Base-by-base conservation (phyloP, 2,797 vertebrate species). In the Trematomus bernacchii region DNA sequence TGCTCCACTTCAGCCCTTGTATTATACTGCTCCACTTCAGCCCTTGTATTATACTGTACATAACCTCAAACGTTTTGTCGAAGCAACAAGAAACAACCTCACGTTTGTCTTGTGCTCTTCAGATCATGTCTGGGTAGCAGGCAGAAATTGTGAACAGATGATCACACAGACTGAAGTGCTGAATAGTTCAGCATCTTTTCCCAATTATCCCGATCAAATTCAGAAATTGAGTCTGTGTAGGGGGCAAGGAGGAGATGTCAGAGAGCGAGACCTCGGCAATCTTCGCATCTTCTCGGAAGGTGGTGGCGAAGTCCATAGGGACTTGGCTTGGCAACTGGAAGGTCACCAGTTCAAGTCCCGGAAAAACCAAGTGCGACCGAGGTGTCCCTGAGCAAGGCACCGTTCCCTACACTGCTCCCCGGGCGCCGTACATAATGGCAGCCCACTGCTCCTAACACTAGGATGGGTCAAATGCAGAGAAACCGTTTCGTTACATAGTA, bases 121-220 rank as follows among this genome's bases (percentile, higher is more conserved):
- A 66, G 37, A 42, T 19, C 37, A 53, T 2, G 3, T 48, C 55
- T 66, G 73, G 63, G 43, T 74, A 53, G 59, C 57, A 53, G 57
- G 47, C 51, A 55, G 47, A 70, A 73, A 62, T 61, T 13, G 4
- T 37, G 30, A 40, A 27, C 52, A 44, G 67, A 63, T 53, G 55
- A 79, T 73, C 37, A 50, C 61, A 59, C 43, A 12, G 21, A 61
- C 58, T 47, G 7, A 79, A 71, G 76, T 27, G 27, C 67, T 54
- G 74, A 82, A 73, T 62, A 52, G 57, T 66, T 86, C 68, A 57
- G 82, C 90, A 89, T 83, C 77, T 90, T 92, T 88, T 79, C 57
- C 78, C 30, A 4, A 80, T 91, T 91, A 89, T 70, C 40, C 16
- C 0, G 2, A 53, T 40, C 60, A 76, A 71, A 76, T 73, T 54